Base-by-base conservation (phyloP, 2,113 vertebrate genomes). In the Hiodon alosoides region DNA sequence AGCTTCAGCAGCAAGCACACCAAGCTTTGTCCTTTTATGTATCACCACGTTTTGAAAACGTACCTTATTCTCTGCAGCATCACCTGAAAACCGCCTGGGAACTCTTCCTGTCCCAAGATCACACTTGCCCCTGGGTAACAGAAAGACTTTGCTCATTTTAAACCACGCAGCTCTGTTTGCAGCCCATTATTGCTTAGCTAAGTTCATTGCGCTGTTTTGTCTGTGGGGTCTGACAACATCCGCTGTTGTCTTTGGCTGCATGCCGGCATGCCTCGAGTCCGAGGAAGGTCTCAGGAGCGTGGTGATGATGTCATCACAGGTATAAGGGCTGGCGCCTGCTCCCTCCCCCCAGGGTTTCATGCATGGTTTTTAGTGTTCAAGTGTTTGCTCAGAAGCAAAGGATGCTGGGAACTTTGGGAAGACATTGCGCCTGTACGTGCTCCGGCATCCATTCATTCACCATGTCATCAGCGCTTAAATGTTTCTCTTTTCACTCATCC, bases 221-320 rank as follows among this genome's bases (percentile, higher is more conserved):
- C 58, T 75, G 48, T 61, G 70, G n/a, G 59, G 11, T 69, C 16
- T 79, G 62, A 64, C 47, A 68, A 52, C 17, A 54, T 78, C 75
- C 73, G 76, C 78, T 84, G 66, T 67, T 79, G n/a, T 72, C 78
- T 81, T 84, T 87, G 81, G 83, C 79, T 86, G 89, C 85, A 87
- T 87, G 87, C 71, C 82, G 68, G 89, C 88, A 89, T 89, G 89
- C 14, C 76, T 78, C 79, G 69, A 78, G 71, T 59, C 50, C 53
- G 13, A 7, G 71, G 64, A 72, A 61, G 79, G 79, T 81, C 80
- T 66, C 52, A 72, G 55, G 68, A 72, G 73, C 51, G 7, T 61
- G 77, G 69, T 77, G 72, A 71, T 65, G 75, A 80, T 51, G 46
- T 67, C 52, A 50, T 50, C 53, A 61, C 7, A 74, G 62, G n/a